Evolutionary conservation across 2,888 invertebrate genomes (phyloP).

Genomic region (Volucella zonaria): DNA sequence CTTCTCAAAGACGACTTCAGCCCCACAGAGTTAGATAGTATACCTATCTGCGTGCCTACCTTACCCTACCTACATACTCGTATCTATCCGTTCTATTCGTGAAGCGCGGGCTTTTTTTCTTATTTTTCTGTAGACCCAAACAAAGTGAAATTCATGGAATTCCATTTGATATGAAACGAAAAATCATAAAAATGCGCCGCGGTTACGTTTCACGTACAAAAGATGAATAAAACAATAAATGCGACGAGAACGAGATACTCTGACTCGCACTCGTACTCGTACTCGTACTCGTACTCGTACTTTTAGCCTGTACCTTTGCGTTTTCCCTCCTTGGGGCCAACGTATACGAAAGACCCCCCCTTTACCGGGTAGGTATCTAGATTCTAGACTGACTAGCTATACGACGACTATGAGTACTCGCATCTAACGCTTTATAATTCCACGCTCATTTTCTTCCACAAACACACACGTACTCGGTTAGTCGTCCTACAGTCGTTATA

Average conservation of each 20-base stretch:
- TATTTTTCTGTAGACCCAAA: constrained; percentile 55
- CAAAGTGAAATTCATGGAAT: constrained; percentile 74
- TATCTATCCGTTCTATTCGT: background rate
- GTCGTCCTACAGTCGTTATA: background rate
- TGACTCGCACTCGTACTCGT: background rate
- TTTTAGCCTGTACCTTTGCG: constrained; percentile 32
- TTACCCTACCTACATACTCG: constrained; percentile 8
- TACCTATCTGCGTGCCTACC: background rate
- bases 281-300: background rate
- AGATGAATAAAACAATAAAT: constrained; percentile 73
- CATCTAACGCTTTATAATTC: constrained; percentile 37
- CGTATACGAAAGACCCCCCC: constrained; percentile 17
- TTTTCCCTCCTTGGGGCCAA: constrained; percentile 24
- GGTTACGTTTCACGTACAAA: constrained; percentile 73
- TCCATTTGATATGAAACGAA: constrained; percentile 74
- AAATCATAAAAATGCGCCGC: constrained; percentile 74
- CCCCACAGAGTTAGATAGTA: background rate
- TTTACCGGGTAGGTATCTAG: constrained; percentile 18
- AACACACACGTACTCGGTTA: background rate
- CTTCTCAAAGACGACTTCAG: constrained; percentile 55
- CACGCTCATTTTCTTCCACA: constrained; percentile 40
- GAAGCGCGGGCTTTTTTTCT: constrained; percentile 12
- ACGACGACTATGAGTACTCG: constrained; percentile 2
- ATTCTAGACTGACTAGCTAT: background rate
- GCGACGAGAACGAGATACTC: constrained; percentile 34